Evolutionary conservation across 2,888 invertebrate species (phyloP).

Genomic region (Ochropleura leucogaster): DNA sequence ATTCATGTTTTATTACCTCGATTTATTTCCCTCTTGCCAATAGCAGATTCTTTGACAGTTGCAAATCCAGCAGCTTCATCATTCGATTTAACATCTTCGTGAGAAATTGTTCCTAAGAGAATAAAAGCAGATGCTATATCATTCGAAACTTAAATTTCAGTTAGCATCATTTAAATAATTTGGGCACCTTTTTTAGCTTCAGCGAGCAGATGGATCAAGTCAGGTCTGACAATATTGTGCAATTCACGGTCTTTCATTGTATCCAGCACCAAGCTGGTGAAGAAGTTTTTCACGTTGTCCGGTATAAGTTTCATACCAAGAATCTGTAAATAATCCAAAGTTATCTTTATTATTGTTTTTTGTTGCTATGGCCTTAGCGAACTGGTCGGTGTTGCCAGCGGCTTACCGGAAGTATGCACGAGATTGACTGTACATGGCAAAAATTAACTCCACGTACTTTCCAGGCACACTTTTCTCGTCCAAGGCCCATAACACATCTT

Average conservation of each 20-base stretch:
- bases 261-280: conserved; percentile 76
- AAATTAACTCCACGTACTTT: no score
- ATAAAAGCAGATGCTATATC: background rate
- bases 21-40: conserved; percentile 74
- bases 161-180: background rate
- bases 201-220: conserved; percentile 90
- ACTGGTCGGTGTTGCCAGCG: no score
- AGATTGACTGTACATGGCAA: no score
- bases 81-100: conserved; percentile 69
- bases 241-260: conserved; percentile 81
- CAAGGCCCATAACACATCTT: no score
- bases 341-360: no score
- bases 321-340: conserved; percentile 52
- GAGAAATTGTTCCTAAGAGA: conserved; percentile 62
- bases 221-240: conserved; percentile 81
- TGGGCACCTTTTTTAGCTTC: conserved; percentile 86
- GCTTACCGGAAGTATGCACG: no score
- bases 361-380: no score
- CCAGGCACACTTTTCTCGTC: no score
- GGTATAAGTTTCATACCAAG: conserved; percentile 68
- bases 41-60: conserved; percentile 81
- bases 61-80: conserved; percentile 80
- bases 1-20: conserved; percentile 69
- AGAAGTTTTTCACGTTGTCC: conserved; percentile 70
- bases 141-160: background rate